Conservation (phyloP, 2,888 invertebrate genomes). For the Diaperis boleti region DNA sequence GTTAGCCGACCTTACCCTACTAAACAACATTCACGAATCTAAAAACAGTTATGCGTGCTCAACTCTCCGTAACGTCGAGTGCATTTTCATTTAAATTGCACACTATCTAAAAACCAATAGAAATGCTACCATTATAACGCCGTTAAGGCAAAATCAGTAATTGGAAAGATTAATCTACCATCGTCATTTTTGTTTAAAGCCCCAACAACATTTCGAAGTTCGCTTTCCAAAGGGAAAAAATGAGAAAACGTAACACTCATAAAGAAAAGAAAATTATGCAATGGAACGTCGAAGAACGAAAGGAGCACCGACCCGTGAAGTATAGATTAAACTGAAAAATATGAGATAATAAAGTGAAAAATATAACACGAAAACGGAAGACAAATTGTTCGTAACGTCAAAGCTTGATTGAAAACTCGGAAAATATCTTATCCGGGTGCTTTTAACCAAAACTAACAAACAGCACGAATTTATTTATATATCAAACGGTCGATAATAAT, state of each 20-base stretch:
- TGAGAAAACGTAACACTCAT: not conserved
- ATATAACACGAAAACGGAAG: not conserved
- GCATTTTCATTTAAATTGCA: conserved; percentile 44
- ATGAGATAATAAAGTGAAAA: not conserved
- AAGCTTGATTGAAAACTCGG: not conserved
- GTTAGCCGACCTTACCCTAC: conserved; percentile 54
- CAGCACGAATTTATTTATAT: conserved; percentile 1
- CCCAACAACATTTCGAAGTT: not conserved
- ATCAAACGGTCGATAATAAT: conserved; percentile 3
- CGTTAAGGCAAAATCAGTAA: conserved; percentile 25
- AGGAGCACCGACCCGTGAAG: not conserved
- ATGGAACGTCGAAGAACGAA: not conserved
- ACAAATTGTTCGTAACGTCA: not conserved
- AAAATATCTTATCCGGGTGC: conserved; percentile 1
- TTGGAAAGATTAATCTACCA: too few species aligned
- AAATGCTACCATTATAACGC: conserved; percentile 21
- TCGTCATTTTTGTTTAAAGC: not conserved
- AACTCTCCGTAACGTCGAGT: conserved; percentile 48
- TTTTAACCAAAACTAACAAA: not conserved
- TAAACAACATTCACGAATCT: conserved; percentile 51
- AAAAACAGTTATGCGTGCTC: conserved; percentile 52
- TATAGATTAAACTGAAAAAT: not conserved
- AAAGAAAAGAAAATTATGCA: not conserved
- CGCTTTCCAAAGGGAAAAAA: conserved; percentile 3
- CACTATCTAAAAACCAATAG: conserved; percentile 32